Conservation (phyloP, 2,888 invertebrate species). For the Agonopterix subpropinquella region DNA sequence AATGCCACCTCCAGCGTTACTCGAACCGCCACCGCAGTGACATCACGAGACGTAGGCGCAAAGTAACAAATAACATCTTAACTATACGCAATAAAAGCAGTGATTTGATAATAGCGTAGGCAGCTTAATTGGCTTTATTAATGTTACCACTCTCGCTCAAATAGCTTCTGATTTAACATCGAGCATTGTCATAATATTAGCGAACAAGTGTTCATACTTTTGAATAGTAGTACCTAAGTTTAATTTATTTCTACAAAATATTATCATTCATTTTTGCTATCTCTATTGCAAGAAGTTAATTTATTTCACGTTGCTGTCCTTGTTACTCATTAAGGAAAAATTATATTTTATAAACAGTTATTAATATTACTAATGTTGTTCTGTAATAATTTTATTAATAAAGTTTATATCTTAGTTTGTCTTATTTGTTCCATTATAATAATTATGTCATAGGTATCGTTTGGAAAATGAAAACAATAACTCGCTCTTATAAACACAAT, state of each 20-base stretch:
- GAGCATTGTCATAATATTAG: slow-evolving; percentile 7
- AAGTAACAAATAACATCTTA: slow-evolving; percentile 31
- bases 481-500: too few relatives aligned
- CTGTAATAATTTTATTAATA: slow-evolving; percentile 34
- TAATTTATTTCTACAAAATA: too few relatives aligned
- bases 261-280: too few relatives aligned
- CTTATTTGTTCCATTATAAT: background rate
- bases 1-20: slow-evolving; percentile 49
- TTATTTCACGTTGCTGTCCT: slow-evolving; percentile 8
- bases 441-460: too few relatives aligned
- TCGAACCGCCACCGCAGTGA: slow-evolving; percentile 53
- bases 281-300: slow-evolving; percentile 1
- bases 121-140: slow-evolving; percentile 8
- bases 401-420: slow-evolving; percentile 15
- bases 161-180: slow-evolving; percentile 12
- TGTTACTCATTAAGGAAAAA: slow-evolving; percentile 7
- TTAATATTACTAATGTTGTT: slow-evolving; percentile 42
- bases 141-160: slow-evolving; percentile 11
- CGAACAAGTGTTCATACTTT: too few relatives aligned
- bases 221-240: too few relatives aligned
- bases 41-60: slow-evolving; percentile 60
- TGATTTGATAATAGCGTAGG: slow-evolving; percentile 1
- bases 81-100: background rate
- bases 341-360: slow-evolving; percentile 9
- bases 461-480: too few relatives aligned